phyloP scores from a whole-genome alignment of 2,797 vertebrate genomes.

The Gymnodraco acuticeps region DNA sequence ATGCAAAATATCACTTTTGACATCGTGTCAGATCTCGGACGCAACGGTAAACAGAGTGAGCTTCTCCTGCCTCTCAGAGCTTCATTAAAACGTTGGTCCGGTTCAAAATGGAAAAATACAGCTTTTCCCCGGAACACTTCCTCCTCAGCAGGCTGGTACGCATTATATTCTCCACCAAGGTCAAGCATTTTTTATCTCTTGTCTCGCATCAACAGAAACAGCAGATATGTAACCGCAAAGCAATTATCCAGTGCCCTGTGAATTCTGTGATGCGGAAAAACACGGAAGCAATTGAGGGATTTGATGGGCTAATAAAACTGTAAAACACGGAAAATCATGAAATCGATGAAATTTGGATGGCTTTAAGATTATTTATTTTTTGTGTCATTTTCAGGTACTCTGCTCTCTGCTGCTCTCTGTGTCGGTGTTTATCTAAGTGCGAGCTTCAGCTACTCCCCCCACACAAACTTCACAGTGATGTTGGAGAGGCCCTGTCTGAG shows the following conservation, averaged over 20 bases:
- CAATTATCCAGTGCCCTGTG: constrained; percentile 2
- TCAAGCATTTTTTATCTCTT: constrained; percentile 22
- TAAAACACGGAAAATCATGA: too few relatives aligned
- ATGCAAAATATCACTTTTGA: constrained; percentile 53
- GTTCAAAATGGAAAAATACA: constrained; percentile 13
- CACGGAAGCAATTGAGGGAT: too few relatives aligned
- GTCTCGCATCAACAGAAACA: constrained; percentile 1
- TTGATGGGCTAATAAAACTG: too few relatives aligned
- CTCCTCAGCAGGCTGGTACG: constrained; percentile 5
- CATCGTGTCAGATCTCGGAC: constrained; percentile 55
- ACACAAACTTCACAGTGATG: too few relatives aligned
- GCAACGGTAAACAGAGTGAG: constrained; percentile 23
- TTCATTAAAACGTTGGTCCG: constrained; percentile 32
- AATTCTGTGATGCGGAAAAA: too few relatives aligned
- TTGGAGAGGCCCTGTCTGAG: too few relatives aligned
- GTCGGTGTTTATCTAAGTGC: too few relatives aligned
- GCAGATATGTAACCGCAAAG: constrained; percentile 11
- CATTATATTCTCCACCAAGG: constrained; percentile 30
- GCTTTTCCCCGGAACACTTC: constrained; percentile 21
- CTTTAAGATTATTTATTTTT: too few relatives aligned
- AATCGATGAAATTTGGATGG: too few relatives aligned
- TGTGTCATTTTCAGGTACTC: too few relatives aligned
- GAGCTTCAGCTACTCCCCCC: too few relatives aligned
- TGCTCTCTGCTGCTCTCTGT: too few relatives aligned
- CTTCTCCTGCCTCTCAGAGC: constrained; percentile 12